A percentile compares a stretch with the other conserved stretches of the same genome.
These are phyloP conservation scores for Dryobota labecula DNA, from an alignment of 2,888 invertebrate genomes.

Conservation along the genomic window DNA sequence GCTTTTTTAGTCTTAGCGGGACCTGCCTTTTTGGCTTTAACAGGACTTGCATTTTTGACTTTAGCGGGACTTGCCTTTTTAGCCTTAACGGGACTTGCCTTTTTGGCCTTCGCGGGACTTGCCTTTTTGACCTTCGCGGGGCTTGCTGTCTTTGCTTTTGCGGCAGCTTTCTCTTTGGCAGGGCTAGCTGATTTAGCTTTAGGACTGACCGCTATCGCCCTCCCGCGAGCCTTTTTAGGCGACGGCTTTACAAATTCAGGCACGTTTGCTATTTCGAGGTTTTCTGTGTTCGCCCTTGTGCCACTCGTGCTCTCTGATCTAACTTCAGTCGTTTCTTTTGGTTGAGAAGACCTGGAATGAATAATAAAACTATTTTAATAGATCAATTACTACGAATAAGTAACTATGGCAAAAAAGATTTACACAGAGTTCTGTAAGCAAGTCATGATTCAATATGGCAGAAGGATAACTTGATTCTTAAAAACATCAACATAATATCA, in stretches of 20 bases:
- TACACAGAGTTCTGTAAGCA: background rate
- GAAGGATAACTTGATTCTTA: background rate
- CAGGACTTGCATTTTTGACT: slow-evolving; percentile 13
- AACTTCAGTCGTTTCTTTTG: slow-evolving; percentile 24
- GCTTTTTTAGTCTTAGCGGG: slow-evolving; percentile 12
- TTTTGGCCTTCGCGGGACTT: slow-evolving; percentile 16
- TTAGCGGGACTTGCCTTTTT: background rate
- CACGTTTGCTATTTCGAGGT: slow-evolving; percentile 27
- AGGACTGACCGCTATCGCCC: slow-evolving; percentile 12
- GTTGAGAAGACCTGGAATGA: slow-evolving; percentile 29
- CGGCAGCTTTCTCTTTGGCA: background rate
- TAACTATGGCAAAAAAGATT: background rate
- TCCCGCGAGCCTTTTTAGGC: slow-evolving; percentile 60
- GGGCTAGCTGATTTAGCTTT: slow-evolving; percentile 5
- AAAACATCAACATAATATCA: slow-evolving; percentile 2
- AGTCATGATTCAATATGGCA: background rate
- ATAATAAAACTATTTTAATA: background rate
- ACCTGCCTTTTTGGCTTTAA: slow-evolving; percentile 3
- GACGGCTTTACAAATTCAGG: slow-evolving; percentile 42
- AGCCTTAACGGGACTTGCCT: background rate
- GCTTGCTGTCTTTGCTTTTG: slow-evolving; percentile 23
- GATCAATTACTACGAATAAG: background rate
- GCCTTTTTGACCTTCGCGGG: slow-evolving; percentile 1
- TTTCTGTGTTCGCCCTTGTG: slow-evolving; percentile 17
- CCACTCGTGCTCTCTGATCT: slow-evolving; percentile 34